A percentile compares a stretch with the other conserved stretches of the same genome.
Evolutionary conservation across 2,113 vertebrate genomes (phyloP).

Genomic region (Anas platyrhynchos): DNA sequence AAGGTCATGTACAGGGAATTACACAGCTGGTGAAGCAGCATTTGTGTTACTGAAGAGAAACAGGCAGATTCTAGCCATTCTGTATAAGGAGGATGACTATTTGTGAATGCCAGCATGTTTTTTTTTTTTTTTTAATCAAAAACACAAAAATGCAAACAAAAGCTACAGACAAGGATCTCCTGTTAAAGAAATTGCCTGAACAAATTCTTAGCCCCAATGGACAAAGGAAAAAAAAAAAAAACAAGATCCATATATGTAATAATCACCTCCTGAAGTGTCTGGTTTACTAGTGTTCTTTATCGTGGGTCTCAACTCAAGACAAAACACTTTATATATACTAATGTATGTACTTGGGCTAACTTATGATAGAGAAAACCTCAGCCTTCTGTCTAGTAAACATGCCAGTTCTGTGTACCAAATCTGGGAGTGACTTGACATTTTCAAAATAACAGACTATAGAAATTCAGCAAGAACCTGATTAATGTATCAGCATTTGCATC

Average conservation of each 20-base stretch:
- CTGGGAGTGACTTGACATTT: not conserved
- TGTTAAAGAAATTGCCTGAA: not conserved
- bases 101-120: not conserved
- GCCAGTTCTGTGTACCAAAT: not conserved
- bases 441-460: not conserved
- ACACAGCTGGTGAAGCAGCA: not conserved
- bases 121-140: not conserved
- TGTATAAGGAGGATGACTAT: not conserved
- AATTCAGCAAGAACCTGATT: not conserved
- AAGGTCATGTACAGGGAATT: not conserved
- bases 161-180: not conserved
- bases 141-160: not conserved
- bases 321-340: not conserved
- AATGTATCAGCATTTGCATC: not conserved
- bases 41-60: not conserved
- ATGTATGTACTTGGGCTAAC: not conserved
- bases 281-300: not conserved
- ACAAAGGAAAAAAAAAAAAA: not conserved
- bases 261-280: not conserved
- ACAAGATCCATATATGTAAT: not conserved
- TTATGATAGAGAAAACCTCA: not conserved
- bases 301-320: not conserved
- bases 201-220: not conserved
- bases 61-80: not conserved
- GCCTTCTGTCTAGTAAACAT: not conserved